Conservation (phyloP, 1,140 invertebrate species). For the Saccostrea echinata region DNA sequence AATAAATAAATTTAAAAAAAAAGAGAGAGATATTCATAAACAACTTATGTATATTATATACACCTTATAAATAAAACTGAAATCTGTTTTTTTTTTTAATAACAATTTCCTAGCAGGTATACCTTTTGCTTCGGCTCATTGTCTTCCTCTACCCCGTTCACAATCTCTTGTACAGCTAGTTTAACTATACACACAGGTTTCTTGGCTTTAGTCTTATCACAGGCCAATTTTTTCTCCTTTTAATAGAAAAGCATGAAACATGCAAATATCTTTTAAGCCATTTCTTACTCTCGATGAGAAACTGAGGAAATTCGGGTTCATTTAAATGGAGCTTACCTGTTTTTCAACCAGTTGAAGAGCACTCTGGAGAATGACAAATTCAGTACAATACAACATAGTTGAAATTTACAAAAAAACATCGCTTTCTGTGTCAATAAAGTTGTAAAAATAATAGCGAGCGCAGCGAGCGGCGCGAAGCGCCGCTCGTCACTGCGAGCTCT, state of each 20-base stretch:
- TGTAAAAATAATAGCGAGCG: too few species aligned
- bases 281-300: background rate
- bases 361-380: constrained; percentile 10
- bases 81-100: too few species aligned
- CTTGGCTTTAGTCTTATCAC: background rate
- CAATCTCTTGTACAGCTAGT: constrained; percentile 7
- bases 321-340: background rate
- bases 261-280: background rate
- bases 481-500: too few species aligned
- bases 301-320: constrained; percentile 2
- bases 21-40: too few species aligned
- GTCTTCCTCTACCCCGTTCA: background rate
- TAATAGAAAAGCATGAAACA: background rate
- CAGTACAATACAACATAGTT: background rate
- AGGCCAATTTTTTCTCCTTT: background rate
- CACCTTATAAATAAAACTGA: too few species aligned
- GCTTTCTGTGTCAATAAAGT: background rate
- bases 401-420: background rate
- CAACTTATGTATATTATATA: background rate
- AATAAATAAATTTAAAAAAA: too few species aligned
- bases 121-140: background rate
- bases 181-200: background rate
- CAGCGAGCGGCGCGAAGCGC: too few species aligned
- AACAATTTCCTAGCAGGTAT: too few species aligned
- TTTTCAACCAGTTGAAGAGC: constrained; percentile 9